phyloP scores from a whole-genome alignment of 92 coral and sea anemone species.

The Ricordea florida region DNA sequence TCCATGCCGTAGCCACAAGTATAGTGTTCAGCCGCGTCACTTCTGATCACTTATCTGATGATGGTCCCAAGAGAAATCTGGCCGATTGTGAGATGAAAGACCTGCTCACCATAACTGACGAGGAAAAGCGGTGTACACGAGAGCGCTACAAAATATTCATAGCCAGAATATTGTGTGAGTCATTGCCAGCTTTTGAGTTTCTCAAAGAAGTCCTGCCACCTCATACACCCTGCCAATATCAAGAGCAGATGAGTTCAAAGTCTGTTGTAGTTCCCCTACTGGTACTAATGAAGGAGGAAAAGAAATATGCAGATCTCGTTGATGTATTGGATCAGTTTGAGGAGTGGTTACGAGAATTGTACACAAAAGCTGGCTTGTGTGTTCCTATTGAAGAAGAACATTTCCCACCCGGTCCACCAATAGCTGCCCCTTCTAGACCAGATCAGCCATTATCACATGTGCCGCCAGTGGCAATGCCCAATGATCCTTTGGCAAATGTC shows the following conservation, averaged over 20 bases:
- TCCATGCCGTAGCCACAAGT: slow-evolving; percentile 75
- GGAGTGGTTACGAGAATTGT: no score
- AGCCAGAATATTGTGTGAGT: slow-evolving; percentile 42
- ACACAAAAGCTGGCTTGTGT: no score
- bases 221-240: slow-evolving; percentile 40
- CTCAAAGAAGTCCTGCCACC: slow-evolving; percentile 38
- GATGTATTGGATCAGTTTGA: no score
- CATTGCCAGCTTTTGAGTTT: slow-evolving; percentile 44
- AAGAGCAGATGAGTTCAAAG: slow-evolving; percentile 31
- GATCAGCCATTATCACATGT: no score
- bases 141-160: slow-evolving; percentile 52
- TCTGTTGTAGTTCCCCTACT: slow-evolving; percentile 67
- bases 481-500: no score
- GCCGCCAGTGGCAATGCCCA: no score
- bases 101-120: slow-evolving; percentile 18
- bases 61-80: slow-evolving; percentile 37
- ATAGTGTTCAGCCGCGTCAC: slow-evolving; percentile 52
- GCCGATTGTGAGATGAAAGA: slow-evolving; percentile 37
- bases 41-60: slow-evolving; percentile 32
- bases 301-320: no score
- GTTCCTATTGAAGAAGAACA: no score
- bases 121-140: slow-evolving; percentile 25
- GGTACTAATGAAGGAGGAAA: no score
- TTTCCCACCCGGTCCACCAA: no score
- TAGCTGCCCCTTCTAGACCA: no score